Percentiles rank a stretch among this genome's conserved stretches.
These are phyloP conservation scores for Callaeas wilsoni DNA, from an alignment of 2,113 vertebrate genomes.

Conservation along the genomic window DNA sequence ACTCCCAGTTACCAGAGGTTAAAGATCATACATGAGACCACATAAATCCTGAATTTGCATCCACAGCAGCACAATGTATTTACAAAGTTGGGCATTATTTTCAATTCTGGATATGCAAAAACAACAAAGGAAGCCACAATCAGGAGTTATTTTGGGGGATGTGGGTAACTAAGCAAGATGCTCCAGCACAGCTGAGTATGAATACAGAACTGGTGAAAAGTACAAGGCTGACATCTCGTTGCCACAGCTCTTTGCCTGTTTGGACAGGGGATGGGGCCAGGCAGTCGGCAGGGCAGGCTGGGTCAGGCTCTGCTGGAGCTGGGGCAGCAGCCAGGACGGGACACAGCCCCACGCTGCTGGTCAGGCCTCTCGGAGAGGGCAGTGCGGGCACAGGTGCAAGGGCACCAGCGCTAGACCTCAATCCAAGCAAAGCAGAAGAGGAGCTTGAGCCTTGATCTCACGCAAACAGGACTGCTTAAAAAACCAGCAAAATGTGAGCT, in stretches of 20 bases:
- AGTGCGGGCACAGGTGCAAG: rapidly evolving
- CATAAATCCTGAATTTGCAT: neutral
- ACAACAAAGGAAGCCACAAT: rapidly evolving
- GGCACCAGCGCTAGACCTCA: neutral
- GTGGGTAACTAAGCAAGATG: neutral
- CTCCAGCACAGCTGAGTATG: neutral
- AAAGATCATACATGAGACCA: neutral
- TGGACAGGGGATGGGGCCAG: neutral
- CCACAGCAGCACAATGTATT: neutral
- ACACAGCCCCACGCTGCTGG: rapidly evolving
- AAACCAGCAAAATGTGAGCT: neutral
- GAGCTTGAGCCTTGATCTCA: neutral
- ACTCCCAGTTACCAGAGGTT: neutral
- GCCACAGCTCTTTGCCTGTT: neutral
- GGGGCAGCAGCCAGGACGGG: neutral
- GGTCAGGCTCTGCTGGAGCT: neutral
- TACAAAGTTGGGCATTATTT: neutral
- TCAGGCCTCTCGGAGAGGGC: rapidly evolving
- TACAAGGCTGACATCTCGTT: rapidly evolving
- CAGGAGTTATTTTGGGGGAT: neutral
- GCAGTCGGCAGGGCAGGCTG: rapidly evolving
- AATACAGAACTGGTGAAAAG: neutral
- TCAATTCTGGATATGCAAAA: neutral
- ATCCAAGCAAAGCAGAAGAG: neutral
- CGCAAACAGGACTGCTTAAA: rapidly evolving